Evolutionary conservation across 2,888 invertebrate genomes (phyloP).

Genomic region (Brenthis ino): DNA sequence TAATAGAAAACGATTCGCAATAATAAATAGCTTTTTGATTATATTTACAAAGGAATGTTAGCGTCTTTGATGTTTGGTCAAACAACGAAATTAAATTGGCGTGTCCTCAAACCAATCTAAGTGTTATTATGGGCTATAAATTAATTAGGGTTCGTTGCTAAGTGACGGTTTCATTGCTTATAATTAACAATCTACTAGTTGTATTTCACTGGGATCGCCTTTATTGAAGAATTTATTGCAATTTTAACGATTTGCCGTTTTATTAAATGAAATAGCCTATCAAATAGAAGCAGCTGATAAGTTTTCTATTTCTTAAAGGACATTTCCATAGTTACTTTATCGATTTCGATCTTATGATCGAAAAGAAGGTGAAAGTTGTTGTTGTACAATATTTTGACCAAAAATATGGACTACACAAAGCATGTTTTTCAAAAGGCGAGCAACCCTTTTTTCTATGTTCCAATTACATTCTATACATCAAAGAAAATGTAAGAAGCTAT

Average conservation of each 20-base stretch:
- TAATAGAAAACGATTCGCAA: neutral
- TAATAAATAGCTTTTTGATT: constrained; percentile 13
- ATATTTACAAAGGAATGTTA: constrained; percentile 12
- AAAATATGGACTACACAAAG: too few species aligned
- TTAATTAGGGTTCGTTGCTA: constrained; percentile 27
- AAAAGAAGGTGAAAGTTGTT: too few species aligned
- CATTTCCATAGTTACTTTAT: too few species aligned
- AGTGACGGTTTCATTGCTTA: constrained; percentile 10
- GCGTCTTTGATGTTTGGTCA: constrained; percentile 30
- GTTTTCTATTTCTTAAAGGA: too few species aligned
- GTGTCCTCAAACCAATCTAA: constrained; percentile 21
- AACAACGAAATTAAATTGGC: constrained; percentile 34
- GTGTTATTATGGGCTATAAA: constrained; percentile 32
- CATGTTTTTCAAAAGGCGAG: neutral
- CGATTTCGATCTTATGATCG: too few species aligned
- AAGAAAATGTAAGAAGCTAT: constrained; percentile 13
- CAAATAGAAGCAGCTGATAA: too few species aligned
- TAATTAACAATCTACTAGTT: constrained; percentile 14
- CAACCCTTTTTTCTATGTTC: neutral
- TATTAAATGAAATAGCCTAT: too few species aligned
- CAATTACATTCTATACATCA: constrained; percentile 1
- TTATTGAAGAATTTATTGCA: constrained; percentile 14
- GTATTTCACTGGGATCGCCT: constrained; percentile 11
- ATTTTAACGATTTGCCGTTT: neutral
- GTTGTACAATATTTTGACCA: too few species aligned